Evolutionary conservation across 2,113 vertebrate genomes (phyloP).

Genomic region (Labeo catla): DNA sequence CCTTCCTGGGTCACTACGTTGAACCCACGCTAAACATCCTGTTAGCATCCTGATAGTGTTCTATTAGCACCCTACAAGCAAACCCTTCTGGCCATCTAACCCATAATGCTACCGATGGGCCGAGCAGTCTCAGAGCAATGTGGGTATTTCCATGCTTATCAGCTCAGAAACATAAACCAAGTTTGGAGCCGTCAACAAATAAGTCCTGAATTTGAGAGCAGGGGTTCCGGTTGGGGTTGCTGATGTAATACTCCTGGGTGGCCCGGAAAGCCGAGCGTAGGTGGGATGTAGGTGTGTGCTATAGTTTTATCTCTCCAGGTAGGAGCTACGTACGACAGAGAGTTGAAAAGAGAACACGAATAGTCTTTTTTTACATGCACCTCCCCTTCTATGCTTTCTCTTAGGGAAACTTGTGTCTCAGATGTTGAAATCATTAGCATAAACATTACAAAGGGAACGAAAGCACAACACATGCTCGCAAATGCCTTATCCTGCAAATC

Average conservation of each 20-base stretch:
- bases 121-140: conserved; percentile 47
- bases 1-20: conserved; percentile 10
- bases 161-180: conserved; percentile 1
- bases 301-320: conserved; percentile 49
- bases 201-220: conserved; percentile 3
- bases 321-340: neutral
- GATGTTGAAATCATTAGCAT: conserved; percentile 37
- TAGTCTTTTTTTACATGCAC: conserved; percentile 20
- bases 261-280: conserved; percentile 20
- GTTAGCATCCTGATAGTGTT: conserved; percentile 45
- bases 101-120: conserved; percentile 52
- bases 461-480: neutral
- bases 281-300: conserved; percentile 51
- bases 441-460: conserved; percentile 49
- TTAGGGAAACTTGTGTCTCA: conserved; percentile 12
- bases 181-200: conserved; percentile 5
- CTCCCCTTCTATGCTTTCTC: conserved; percentile 4
- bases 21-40: conserved; percentile 44
- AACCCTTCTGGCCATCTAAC: conserved; percentile 53
- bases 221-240: conserved; percentile 23
- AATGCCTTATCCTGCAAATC: conserved; percentile 7
- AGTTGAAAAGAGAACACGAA: neutral
- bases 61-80: conserved; percentile 44
- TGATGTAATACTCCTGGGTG: conserved; percentile 52
- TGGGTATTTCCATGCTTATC: conserved; percentile 56